Percentiles rank a stretch among this genome's conserved stretches.
These are phyloP conservation scores for Anoplolepis gracilipes DNA, from an alignment of 1,140 invertebrate genomes.

Conservation along the genomic window DNA sequence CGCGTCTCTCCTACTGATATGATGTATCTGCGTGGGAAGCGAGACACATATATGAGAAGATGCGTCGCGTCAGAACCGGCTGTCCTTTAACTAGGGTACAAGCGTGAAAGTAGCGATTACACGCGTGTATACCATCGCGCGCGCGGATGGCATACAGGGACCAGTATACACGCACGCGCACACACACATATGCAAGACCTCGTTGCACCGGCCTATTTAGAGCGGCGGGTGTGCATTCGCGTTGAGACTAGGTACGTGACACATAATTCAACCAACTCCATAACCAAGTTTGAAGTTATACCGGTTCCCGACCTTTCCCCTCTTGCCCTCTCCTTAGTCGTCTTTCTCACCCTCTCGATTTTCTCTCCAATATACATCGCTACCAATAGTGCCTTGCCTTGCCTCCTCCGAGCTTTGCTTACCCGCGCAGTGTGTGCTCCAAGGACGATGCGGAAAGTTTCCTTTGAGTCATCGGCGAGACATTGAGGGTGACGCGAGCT, in stretches of 20 bases:
- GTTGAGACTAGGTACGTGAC: conserved; percentile 74
- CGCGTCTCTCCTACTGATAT: conserved; percentile 32
- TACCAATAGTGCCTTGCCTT: conserved; percentile 35
- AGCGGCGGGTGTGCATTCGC: conserved; percentile 65
- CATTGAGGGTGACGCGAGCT: conserved; percentile 27
- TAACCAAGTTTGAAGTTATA: conserved; percentile 78
- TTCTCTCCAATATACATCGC: conserved; percentile 13
- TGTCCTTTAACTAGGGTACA: conserved; percentile 26
- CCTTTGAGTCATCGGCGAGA: conserved; percentile 51
- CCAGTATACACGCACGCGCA: neutral
- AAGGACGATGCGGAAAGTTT: conserved; percentile 38
- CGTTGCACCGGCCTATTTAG: conserved; percentile 68
- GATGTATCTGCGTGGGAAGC: neutral
- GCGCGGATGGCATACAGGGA: neutral
- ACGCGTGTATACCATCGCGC: conserved; percentile 10
- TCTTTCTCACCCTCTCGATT: conserved; percentile 28
- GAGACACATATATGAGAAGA: neutral
- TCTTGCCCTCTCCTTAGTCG: neutral
- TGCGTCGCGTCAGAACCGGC: neutral
- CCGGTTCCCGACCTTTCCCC: conserved; percentile 42
- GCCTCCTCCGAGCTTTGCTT: conserved; percentile 11
- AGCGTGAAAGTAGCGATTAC: conserved; percentile 56
- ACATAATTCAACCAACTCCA: conserved; percentile 79
- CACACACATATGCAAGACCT: conserved; percentile 8
- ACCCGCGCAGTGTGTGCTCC: neutral